Conservation (phyloP, 2,888 invertebrate species). For the Diaphora mendica region DNA sequence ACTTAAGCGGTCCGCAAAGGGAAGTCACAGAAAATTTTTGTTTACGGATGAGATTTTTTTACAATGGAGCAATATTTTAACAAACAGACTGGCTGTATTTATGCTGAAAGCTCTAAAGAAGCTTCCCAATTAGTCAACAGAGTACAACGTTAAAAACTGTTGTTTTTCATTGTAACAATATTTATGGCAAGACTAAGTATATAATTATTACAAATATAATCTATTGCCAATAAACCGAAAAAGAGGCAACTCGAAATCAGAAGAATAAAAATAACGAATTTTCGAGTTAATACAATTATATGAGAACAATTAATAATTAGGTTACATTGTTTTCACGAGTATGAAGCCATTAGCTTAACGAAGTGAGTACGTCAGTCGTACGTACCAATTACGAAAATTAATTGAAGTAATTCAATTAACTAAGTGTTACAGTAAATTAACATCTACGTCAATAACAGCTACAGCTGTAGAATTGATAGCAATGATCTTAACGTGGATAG, state of each 20-base stretch:
- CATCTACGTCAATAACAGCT: conserved; percentile 1
- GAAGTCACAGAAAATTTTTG: no score
- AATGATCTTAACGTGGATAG: background rate
- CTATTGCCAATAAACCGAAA: background rate
- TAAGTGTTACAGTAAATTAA: conserved; percentile 40
- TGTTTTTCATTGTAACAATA: no score
- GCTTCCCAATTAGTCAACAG: no score
- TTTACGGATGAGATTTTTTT: no score
- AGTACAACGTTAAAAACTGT: no score
- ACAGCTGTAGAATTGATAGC: background rate
- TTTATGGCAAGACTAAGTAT: no score
- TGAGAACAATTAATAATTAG: conserved; percentile 8
- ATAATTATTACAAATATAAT: background rate
- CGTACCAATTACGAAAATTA: conserved; percentile 46
- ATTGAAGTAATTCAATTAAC: conserved; percentile 49
- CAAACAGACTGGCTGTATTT: no score
- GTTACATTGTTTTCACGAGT: conserved; percentile 31
- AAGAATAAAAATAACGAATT: background rate
- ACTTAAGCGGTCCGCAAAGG: no score
- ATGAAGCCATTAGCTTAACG: conserved; percentile 43
- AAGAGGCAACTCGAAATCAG: background rate
- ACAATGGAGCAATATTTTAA: no score
- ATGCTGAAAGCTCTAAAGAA: no score
- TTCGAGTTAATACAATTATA: background rate
- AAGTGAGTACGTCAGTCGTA: conserved; percentile 28